Evolutionary conservation across 2,888 invertebrate genomes (phyloP), one percentile per base, ranked within the genome.

Genomic region (Gastracanthus pulcherrimus): DNA sequence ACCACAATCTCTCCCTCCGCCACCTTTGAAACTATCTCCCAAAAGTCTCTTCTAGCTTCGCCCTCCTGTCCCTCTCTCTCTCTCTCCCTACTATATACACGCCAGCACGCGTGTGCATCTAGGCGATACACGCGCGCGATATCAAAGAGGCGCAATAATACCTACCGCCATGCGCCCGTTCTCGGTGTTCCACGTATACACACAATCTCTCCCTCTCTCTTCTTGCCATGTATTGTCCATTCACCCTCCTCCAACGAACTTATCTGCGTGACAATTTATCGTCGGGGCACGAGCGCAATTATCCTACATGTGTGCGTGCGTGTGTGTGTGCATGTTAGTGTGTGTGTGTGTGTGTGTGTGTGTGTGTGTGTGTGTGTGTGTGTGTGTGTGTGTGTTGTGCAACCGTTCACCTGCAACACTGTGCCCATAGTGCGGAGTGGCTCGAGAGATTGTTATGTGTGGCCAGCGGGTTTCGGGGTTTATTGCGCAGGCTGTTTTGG

Each of bases 191-290:
- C 19, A 11, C 62, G 36, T 16, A 29, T 16, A 41, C 6, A 9
- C 34, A 41, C 74, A 29, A 19, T 9, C 38, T 41, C 51, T 3
- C 45, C 13, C 36, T 34, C 45, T 26, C 38, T 29, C 29, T 13
- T 48, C n/a, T 23, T 38, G 71, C 29, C 23, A 23, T 55, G 26
- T 55, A 55, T 58, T 58, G 16, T 41, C 23, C 23, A 29, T 41
- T 60, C 3, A 51, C 3, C 26, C 16, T 7, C 16, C 23, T 19
- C 41, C 23, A 6, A 60, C 55, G 45, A 58, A 79, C 74, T 79
- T 79, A 79, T 79, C 79, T 75, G 31, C 60, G 69, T 23, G 67
- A 74, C 74, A 67, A 79, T 79, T 79, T 79, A 79, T 79, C 72
- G 79, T n/a, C 36, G 48, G 16, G 19, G 76, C 66, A 34, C 36